Percentiles rank a stretch among this genome's conserved stretches.
Evolutionary conservation across 1,140 invertebrate genomes (phyloP).

Genomic region (Elymnias hypermnestra): DNA sequence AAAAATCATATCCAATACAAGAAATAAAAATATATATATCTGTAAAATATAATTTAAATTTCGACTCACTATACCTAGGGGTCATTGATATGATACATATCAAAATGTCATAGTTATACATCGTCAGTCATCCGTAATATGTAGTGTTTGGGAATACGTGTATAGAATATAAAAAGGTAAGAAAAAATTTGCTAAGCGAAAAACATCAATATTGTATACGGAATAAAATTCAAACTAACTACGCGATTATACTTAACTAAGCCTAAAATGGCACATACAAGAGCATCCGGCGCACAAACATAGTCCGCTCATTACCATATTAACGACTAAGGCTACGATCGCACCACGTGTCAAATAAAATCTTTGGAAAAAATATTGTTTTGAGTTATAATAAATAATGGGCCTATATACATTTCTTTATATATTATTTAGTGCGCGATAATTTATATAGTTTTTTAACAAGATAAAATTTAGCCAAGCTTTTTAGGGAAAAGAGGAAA

Average conservation of each 20-base stretch:
- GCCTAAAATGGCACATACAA: conserved; percentile 61
- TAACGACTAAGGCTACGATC: conserved; percentile 14
- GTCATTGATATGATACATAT: too few relatives aligned
- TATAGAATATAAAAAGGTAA: conserved; percentile 13
- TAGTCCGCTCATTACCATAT: conserved; percentile 29
- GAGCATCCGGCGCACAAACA: conserved; percentile 41
- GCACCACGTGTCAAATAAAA: conserved; percentile 8
- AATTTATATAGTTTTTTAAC: not conserved
- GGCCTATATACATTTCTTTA: not conserved
- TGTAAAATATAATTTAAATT: too few relatives aligned
- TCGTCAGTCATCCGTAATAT: too few relatives aligned
- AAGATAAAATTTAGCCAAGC: not conserved
- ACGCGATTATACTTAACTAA: conserved; percentile 54
- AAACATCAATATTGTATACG: conserved; percentile 37
- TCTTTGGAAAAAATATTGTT: conserved; percentile 2
- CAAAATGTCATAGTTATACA: too few relatives aligned
- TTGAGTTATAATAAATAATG: not conserved
- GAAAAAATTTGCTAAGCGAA: conserved; percentile 31
- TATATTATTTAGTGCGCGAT: not conserved
- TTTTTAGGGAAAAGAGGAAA: too few relatives aligned
- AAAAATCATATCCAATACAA: too few relatives aligned
- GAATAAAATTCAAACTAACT: conserved; percentile 59
- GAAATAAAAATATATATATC: too few relatives aligned
- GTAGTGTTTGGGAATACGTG: conserved; percentile 6
- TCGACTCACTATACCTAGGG: too few relatives aligned